A percentile compares a stretch with the other conserved stretches of the same genome.
phyloP scores from a whole-genome alignment of 2,797 vertebrate species.

The Nannoperca obscura region DNA sequence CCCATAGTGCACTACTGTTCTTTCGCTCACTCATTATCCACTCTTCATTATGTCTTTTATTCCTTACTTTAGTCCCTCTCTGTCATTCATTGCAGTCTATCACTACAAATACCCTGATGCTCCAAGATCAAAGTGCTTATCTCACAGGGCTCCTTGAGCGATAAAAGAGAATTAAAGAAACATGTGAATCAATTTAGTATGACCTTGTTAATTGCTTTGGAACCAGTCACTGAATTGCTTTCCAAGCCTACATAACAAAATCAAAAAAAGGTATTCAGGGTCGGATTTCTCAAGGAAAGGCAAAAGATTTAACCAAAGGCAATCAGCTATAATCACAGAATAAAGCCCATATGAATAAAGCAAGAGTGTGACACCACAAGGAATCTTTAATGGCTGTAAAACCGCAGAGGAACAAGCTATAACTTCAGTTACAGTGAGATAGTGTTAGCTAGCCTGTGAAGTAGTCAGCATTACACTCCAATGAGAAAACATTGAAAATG shows the following conservation, averaged over 20 bases:
- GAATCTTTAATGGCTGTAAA: constrained; percentile 8
- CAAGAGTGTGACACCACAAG: not conserved
- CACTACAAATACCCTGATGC: not conserved
- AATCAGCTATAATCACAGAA: constrained; percentile 30
- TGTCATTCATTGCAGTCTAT: constrained; percentile 4
- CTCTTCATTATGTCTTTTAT: constrained; percentile 11
- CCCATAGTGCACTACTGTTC: constrained; percentile 10
- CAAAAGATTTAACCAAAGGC: constrained; percentile 7
- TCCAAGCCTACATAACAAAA: constrained; percentile 11
- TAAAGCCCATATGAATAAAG: constrained; percentile 16
- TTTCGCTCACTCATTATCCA: not conserved
- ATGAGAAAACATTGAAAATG: not conserved
- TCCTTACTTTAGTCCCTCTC: not conserved
- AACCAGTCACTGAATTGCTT: constrained; percentile 9
- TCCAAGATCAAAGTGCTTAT: constrained; percentile 3
- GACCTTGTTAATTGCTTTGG: constrained; percentile 38
- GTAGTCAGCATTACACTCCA: not conserved
- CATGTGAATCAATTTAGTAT: constrained; percentile 20
- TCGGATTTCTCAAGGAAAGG: constrained; percentile 21
- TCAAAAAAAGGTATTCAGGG: not conserved
- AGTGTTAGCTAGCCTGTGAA: not conserved
- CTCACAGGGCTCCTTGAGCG: not conserved
- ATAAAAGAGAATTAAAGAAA: constrained; percentile 8
- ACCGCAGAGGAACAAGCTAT: not conserved
- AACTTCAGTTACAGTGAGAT: not conserved